Percentiles rank a stretch among this genome's conserved stretches.
Conservation (phyloP, 2,113 vertebrate species). For the Tonatia bakeri region DNA sequence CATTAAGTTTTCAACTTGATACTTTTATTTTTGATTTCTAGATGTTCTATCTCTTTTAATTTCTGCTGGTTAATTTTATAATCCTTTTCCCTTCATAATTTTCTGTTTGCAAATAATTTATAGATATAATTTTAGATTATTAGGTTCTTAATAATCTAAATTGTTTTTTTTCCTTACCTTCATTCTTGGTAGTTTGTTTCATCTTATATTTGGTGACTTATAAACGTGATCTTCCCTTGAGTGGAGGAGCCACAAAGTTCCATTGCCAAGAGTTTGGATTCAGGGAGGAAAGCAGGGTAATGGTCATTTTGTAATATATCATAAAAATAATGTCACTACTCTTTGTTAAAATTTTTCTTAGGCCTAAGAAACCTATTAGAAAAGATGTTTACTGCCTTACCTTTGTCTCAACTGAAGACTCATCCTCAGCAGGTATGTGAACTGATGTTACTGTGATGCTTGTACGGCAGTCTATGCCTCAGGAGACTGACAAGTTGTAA, state of each 20-base stretch:
- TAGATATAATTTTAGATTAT: not conserved
- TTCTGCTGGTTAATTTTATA: not conserved
- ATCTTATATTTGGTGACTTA: not conserved
- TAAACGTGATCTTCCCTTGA: not conserved
- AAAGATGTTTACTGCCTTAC: not conserved
- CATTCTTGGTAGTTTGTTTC: not conserved
- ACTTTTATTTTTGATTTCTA: not conserved
- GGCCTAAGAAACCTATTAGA: not conserved
- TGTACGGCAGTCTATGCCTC: not conserved
- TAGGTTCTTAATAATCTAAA: not conserved
- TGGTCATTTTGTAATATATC: not conserved
- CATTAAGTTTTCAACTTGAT: not conserved
- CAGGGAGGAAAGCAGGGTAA: not conserved
- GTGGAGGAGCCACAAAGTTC: not conserved
- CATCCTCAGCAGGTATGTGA: not conserved
- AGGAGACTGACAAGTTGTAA: not conserved
- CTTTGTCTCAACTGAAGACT: not conserved
- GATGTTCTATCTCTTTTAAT: not conserved
- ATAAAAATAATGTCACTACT: not conserved
- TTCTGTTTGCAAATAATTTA: not conserved
- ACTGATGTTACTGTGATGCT: not conserved
- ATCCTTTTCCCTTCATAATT: not conserved
- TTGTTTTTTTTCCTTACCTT: not conserved
- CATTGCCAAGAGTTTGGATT: not conserved
- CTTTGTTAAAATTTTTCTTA: not conserved